Base-by-base conservation (phyloP, 1,140 invertebrate genomes). In the Brachionus plicatilis region DNA sequence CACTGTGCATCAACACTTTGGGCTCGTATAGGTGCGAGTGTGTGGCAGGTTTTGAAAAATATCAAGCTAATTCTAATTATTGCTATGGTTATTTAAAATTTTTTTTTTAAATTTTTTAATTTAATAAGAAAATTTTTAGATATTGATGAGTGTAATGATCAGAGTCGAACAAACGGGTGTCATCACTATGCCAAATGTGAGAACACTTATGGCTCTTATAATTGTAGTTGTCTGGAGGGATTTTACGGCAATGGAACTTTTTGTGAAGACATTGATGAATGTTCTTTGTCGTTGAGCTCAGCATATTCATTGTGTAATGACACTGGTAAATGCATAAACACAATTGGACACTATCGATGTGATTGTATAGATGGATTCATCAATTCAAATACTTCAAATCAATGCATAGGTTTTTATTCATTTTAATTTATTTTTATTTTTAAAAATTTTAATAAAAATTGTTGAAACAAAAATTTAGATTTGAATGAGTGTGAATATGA, bases 141-240 rank as follows among this genome's bases (percentile, higher is more conserved):
- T 75, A 84, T 84, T 70, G 82, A 84, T 12, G 82, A 84, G 27
- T 84, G 82, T 27, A 45, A 37, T 33, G 82, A 84, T 37, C n/a
- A 47, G 12, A 20, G 41, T 37, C 12, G 33, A 14, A 41, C 29
- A 27, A 29, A 68, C n/a, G 24, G 20, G 24, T 84, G 82, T 84
- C 66, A 68, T 20, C 82, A 84, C 33, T 68, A 27, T 41, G 66
- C 82, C 20, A 65, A 53, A 56, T 84, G 83, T 66, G 50, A 65
- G 41, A 84, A 84, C 45, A 84, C 83, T 53, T 72, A 43, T 60
- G 83, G 83, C 17, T 72, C 68, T 2, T 84, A 84, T 65, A 68
- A 68, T 47, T 84, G 83, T 47, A 56, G 33, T 41, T 76, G 68
- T 83, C 12, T 83, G 3, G 41, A 70, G 12, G 60, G 60, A 20